These are phyloP conservation scores for Euwallacea fornicatus DNA, from an alignment of 1,140 invertebrate species.

Conservation along the genomic window DNA sequence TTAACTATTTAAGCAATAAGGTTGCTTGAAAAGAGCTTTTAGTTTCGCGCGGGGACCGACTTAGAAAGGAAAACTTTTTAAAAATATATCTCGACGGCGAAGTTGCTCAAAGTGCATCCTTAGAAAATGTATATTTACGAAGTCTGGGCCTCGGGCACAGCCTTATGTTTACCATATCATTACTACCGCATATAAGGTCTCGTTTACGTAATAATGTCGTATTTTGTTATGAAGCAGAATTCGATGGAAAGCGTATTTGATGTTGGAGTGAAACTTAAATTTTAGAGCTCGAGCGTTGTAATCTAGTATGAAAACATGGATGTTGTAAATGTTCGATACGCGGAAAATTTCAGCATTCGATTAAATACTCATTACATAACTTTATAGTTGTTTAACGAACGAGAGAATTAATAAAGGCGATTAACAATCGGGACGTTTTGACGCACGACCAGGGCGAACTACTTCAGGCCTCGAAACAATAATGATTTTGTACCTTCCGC, in stretches of 20 bases:
- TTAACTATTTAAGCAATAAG: constrained; percentile 32
- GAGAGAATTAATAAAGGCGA: no score
- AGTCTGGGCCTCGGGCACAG: constrained; percentile 9
- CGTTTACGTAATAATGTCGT: constrained; percentile 5
- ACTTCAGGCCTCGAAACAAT: no score
- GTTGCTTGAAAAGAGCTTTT: constrained; percentile 21
- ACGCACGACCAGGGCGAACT: no score
- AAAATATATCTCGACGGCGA: constrained; percentile 21
- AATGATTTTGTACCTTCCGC: no score
- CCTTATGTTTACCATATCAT: constrained; percentile 11
- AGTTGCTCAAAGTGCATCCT: constrained; percentile 21
- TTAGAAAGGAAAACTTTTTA: constrained; percentile 24
- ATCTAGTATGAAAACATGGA: no score
- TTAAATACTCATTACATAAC: no score
- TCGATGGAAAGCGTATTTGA: not conserved
- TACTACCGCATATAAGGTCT: constrained; percentile 8
- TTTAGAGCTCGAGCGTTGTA: no score
- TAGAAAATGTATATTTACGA: constrained; percentile 18
- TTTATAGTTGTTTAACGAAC: no score
- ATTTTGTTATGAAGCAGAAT: constrained; percentile 4
- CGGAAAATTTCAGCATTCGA: no score
- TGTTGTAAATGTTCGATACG: no score
- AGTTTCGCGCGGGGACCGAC: constrained; percentile 13
- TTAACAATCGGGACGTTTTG: no score
- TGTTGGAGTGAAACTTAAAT: not conserved